Evolutionary conservation across 2,113 vertebrate genomes (phyloP), one percentile per base, ranked within the genome.

Genomic region (Datnioides undecimradiatus): DNA sequence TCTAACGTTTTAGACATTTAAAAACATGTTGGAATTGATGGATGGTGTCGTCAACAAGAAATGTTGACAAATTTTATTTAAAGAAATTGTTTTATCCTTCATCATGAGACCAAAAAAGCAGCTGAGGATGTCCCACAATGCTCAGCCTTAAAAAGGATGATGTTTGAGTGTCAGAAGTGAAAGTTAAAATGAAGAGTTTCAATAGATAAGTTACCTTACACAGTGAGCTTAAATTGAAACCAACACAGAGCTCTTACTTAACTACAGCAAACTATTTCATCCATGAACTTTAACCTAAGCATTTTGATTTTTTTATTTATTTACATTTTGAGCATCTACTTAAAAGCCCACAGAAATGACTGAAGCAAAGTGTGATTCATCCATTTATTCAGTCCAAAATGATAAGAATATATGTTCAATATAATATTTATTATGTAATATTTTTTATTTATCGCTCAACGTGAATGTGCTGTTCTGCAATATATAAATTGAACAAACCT

Each of bases 401-500:
- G 21, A 31, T 46, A 5, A 12, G 48, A 48, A 66, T 23, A 23
- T 21, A 4, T 6, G 23, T 46, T 46, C 16, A 34, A 41, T 8
- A 49, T n/a, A 2, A 36, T 67, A 23, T 51, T 67, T 23, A 38
- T 17, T n/a, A n/a, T n/a, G n/a, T n/a, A n/a, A n/a, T n/a, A n/a
- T n/a, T n/a, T n/a, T n/a, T n/a, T n/a, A n/a, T n/a, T n/a, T n/a
- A n/a, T n/a, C n/a, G n/a, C n/a, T n/a, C n/a, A n/a, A n/a, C n/a
- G n/a, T n/a, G n/a, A n/a, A n/a, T n/a, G n/a, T n/a, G n/a, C n/a
- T n/a, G n/a, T n/a, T n/a, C n/a, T n/a, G n/a, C n/a, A 65, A 8
- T 1, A 21, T 1, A 23, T 13, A n/a, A 60, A 73, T 13, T 45
- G 19, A 54, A 88, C 85, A n/a, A 45, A 94, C 94, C 94, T 89